Base-by-base conservation (phyloP, 2,888 invertebrate genomes). In the Habroteleia sp. region DNA sequence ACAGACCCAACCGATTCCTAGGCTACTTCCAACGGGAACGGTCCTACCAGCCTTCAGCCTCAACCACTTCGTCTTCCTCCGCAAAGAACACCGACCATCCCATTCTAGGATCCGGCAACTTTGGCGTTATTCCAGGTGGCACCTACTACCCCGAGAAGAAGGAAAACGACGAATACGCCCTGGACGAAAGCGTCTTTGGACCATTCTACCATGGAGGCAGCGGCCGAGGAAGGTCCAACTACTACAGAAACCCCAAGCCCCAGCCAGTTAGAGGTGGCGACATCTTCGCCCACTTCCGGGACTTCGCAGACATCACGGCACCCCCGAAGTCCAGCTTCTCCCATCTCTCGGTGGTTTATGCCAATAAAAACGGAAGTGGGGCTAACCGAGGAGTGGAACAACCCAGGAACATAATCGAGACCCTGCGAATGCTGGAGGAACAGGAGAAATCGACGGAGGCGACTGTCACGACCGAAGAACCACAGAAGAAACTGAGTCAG, bases 221-320 rank as follows among this genome's bases (percentile, higher is more conserved):
- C 81, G 93, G 94, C 0, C 94, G 95, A 58, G 93, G 93, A 8
- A 91, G 94, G 41, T 93, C 94, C 0, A 91, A 93, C 0, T 92
- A 92, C 76, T 89, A 91, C 17, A 91, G 92, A 0, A 95, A 95
- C 82, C 94, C 94, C 0, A 91, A 93, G 82, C 93, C 93, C 2
- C 94, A 94, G 48, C 93, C 94, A 79, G 92, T 94, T 16, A 93
- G 87, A 0, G 86, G 87, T 1, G 89, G 93, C 65, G 95, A 96
- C 82, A 96, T 96, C 83, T 96, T 96, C 83, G 95, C 95, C 2
- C 95, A 96, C 85, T 96, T 96, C 89, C 91, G 95, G 81, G 96
- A 96, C 85, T 96, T 96, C 83, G 96, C 96, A 0, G 96, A 96
- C 81, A 96, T 96, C 56, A 96, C 96, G 74, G 93, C 95, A 1